Base-by-base conservation (phyloP, 2,113 vertebrate species). In the Caranx melampygus region DNA sequence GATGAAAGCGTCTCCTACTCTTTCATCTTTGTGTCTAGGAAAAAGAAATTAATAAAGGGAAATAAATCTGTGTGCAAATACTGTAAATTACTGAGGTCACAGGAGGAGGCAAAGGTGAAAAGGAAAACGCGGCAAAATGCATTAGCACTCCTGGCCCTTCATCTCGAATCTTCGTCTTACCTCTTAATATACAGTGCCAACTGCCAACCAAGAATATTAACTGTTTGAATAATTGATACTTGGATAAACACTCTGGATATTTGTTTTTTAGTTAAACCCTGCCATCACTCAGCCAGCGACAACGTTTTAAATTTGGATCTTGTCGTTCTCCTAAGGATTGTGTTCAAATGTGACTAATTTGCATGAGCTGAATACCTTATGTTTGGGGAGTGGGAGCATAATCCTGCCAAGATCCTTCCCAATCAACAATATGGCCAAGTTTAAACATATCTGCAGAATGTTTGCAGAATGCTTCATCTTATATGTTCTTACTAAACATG, bases 1-100 rank as follows among this genome's bases (percentile, higher is more conserved):
- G 75, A 91, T 90, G 79, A 90, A 90, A 91, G 87, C 66, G 59
- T 65, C 73, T 77, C 35, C 14, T 58, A 75, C 52, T 62, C 83
- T 89, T 93, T 88, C 85, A 92, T 91, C 84, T 91, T 80, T 62
- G 75, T 68, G 33, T 70, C 33, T 63, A 35, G 37, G 20, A 73
- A 81, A 69, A 70, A n/a, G 64, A 18, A 51, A 26, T 26, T 26
- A 26, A 26, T 26, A 26, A 26, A 26, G 26, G 26, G 14, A 77
- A 62, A 78, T 76, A 51, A 74, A 72, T 82, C 67, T 40, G 18
- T 37, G 16, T 37, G 72, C 42, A 84, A 78, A 83, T 79, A 75
- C 62, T 57, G 57, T 70, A 70, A 77, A 86, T 86, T 35, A 82
- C 62, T 62, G 18, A 3, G 65, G 65, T 44, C 45, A 58, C 57